Evolutionary conservation across 1,140 invertebrate species (phyloP), one percentile per base, ranked within the genome.

Genomic region (Macrocentrus cingulum): DNA sequence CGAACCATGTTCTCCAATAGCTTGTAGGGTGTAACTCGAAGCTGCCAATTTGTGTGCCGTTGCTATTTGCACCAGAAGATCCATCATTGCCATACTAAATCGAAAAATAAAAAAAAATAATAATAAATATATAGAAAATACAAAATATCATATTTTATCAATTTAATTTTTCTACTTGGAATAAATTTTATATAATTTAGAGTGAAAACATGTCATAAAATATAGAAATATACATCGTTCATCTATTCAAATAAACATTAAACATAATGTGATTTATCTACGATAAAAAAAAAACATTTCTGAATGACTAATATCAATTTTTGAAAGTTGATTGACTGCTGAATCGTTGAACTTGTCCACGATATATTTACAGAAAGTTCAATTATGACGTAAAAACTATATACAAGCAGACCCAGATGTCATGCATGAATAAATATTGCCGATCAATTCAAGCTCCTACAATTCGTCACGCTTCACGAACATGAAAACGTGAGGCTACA

Each of bases 51-150:
- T 87, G 75, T 89, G 84, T 23, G 84, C 82, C 32, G 86, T 90
- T 37, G 88, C 85, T 48, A 91, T 84, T 68, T 91, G 88, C 50
- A 92, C 86, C 58, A 91, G 80, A 20, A 92, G 81, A 72, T 92
- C 91, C 86, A 91, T 88, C 88, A 92, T 91, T 23, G 89, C 89
- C 7, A 87, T 90, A 68, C 90, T 91, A 79, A 56, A 82, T 81
- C 65, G 72, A 77, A 60, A 69, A 62, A 64, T 51, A 56, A 62
- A 52, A 41, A 48, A 18, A 8, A 44, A 29, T 29, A 29, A 5
- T 29, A 29, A 29, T 29, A n/a, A n/a, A n/a, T n/a, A n/a, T n/a
- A n/a, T n/a, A n/a, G n/a, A n/a, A n/a, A n/a, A n/a, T n/a, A n/a
- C n/a, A n/a, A n/a, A n/a, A n/a, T n/a, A n/a, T n/a, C n/a, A n/a